Conservation (phyloP, 92 coral and sea anemone genomes). For the Metridium senile region DNA sequence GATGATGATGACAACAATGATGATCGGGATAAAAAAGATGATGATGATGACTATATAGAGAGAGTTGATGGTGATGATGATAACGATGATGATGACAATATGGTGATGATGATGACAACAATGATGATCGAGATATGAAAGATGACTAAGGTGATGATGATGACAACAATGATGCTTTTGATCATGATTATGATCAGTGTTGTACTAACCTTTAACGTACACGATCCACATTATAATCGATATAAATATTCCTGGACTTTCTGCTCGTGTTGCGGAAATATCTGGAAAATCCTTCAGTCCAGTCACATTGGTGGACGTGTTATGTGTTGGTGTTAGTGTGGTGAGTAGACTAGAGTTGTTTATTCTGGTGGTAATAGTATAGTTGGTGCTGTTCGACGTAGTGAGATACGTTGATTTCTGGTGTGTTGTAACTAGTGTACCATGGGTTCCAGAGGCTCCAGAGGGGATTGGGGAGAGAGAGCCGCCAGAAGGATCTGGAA, state of each 20-base stretch:
- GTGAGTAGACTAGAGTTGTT: neutral
- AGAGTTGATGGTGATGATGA: neutral
- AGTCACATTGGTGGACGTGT: slow-evolving; percentile 3
- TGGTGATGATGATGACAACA: neutral
- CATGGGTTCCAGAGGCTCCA: too few relatives aligned
- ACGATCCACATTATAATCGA: slow-evolving; percentile 36
- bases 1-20: neutral
- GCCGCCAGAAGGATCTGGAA: too few relatives aligned
- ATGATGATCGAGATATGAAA: neutral
- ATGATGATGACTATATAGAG: neutral
- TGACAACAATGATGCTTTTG: too few relatives aligned
- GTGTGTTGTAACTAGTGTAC: neutral
- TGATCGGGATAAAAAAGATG: neutral
- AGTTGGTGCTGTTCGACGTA: neutral
- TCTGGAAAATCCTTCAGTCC: neutral
- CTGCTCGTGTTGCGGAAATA: neutral
- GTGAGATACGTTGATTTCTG: neutral
- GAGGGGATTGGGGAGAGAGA: too few relatives aligned
- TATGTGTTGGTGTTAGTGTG: neutral
- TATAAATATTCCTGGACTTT: slow-evolving; percentile 13
- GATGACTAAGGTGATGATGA: neutral
- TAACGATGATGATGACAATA: neutral
- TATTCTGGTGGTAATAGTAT: neutral
- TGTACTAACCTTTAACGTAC: slow-evolving; percentile 32
- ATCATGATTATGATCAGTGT: too few relatives aligned